Conservation (phyloP, 2,113 vertebrate species). For the Danionella cerebrum region DNA sequence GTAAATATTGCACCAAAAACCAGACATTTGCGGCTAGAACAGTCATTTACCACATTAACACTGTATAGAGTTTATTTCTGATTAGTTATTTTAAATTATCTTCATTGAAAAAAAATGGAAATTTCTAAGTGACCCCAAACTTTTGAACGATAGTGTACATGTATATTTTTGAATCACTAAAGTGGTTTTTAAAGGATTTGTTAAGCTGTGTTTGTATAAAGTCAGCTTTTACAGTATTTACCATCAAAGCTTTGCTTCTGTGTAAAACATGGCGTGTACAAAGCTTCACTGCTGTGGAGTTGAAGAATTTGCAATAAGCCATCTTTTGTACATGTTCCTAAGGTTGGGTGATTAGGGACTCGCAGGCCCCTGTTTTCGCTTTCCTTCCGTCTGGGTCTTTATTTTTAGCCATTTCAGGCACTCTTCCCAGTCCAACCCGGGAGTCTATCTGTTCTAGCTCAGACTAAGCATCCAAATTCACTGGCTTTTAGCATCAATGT, state of each 20-base stretch:
- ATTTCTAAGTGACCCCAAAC: too few relatives aligned
- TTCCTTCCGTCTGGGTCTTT: slow-evolving; percentile 5
- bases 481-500: neutral
- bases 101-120: too few relatives aligned
- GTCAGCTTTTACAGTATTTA: too few relatives aligned
- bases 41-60: too few relatives aligned
- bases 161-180: too few relatives aligned
- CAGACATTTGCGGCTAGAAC: too few relatives aligned
- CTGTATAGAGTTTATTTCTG: too few relatives aligned
- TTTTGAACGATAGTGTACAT: too few relatives aligned
- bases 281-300: neutral
- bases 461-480: neutral
- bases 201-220: too few relatives aligned
- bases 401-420: slow-evolving; percentile 33
- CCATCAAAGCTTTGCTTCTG: slow-evolving; percentile 2
- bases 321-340: slow-evolving; percentile 8
- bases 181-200: too few relatives aligned
- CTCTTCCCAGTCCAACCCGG: slow-evolving; percentile 31
- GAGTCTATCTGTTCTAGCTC: slow-evolving; percentile 28
- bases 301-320: slow-evolving; percentile 3
- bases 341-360: neutral
- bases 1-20: too few relatives aligned
- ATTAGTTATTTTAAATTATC: too few relatives aligned
- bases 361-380: neutral
- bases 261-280: neutral